These are phyloP conservation scores for Teinopalpus imperialis DNA, from an alignment of 2,888 invertebrate species.

Conservation along the genomic window DNA sequence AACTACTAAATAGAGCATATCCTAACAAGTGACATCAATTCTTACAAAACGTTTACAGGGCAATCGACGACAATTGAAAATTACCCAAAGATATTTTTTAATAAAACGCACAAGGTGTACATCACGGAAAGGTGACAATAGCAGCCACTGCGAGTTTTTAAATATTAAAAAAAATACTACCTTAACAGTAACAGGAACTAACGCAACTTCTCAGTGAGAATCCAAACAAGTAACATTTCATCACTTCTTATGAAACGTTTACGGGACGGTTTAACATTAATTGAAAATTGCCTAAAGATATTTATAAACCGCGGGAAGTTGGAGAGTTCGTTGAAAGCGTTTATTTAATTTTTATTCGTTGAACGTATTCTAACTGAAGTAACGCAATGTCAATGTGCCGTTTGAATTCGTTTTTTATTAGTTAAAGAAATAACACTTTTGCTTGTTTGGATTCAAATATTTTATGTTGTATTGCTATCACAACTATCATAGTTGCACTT, in stretches of 20 bases:
- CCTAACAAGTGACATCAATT: neutral
- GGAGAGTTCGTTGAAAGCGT: neutral
- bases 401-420: too few species aligned
- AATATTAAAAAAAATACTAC: too few species aligned
- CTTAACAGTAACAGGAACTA: too few species aligned
- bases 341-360: neutral
- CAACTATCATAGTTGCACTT: too few species aligned
- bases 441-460: too few species aligned
- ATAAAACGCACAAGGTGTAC: neutral
- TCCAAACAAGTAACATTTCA: constrained; percentile 5
- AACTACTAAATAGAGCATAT: neutral
- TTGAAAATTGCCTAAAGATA: constrained; percentile 1
- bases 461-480: too few species aligned
- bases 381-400: too few species aligned
- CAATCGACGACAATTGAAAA: neutral
- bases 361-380: too few species aligned
- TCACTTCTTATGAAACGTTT: neutral
- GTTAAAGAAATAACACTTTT: too few species aligned
- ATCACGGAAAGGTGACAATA: too few species aligned
- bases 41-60: neutral
- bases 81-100: constrained; percentile 3
- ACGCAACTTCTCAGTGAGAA: too few species aligned
- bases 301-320: neutral
- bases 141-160: too few species aligned
- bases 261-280: neutral